Conservation (phyloP, 2,888 invertebrate genomes). For the Ormyrus nitidulus region DNA sequence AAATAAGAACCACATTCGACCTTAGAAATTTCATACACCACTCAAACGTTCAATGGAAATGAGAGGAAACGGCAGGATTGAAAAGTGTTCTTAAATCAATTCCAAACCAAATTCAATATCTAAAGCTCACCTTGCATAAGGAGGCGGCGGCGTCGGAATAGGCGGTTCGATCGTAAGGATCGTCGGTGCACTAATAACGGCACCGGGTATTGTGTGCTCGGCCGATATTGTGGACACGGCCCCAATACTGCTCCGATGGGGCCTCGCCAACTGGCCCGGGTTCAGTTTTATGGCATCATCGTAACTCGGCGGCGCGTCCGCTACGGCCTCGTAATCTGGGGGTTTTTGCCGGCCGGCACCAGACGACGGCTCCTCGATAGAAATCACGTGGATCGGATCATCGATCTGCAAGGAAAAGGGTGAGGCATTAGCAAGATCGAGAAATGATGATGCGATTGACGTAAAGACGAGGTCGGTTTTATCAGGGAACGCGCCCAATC, state of each 20-base stretch:
- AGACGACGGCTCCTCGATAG: constrained; percentile 78
- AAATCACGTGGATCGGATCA: constrained; percentile 82
- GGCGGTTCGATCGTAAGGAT: constrained; percentile 61
- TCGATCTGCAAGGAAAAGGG: constrained; percentile 78
- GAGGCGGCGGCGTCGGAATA: constrained; percentile 68
- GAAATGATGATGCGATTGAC: not conserved
- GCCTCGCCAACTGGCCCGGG: constrained; percentile 77
- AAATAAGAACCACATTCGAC: too few relatives aligned
- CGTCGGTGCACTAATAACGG: not conserved
- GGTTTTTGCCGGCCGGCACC: constrained; percentile 81
- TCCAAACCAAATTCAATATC: too few relatives aligned
- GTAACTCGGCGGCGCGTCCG: constrained; percentile 83
- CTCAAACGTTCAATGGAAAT: too few relatives aligned
- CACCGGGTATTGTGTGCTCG: constrained; percentile 42
- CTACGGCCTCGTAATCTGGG: constrained; percentile 84
- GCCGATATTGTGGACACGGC: constrained; percentile 21
- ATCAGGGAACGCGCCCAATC: constrained; percentile 3
- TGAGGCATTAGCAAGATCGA: not conserved
- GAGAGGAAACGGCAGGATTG: too few relatives aligned
- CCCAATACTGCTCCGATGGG: constrained; percentile 33
- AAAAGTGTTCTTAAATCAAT: too few relatives aligned
- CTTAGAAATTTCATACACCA: too few relatives aligned
- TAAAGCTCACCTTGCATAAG: constrained; percentile 68
- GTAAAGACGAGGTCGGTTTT: not conserved
- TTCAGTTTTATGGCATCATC: constrained; percentile 85